These are phyloP conservation scores for Fregata magnificens DNA, from an alignment of 2,113 vertebrate genomes.

Conservation along the genomic window DNA sequence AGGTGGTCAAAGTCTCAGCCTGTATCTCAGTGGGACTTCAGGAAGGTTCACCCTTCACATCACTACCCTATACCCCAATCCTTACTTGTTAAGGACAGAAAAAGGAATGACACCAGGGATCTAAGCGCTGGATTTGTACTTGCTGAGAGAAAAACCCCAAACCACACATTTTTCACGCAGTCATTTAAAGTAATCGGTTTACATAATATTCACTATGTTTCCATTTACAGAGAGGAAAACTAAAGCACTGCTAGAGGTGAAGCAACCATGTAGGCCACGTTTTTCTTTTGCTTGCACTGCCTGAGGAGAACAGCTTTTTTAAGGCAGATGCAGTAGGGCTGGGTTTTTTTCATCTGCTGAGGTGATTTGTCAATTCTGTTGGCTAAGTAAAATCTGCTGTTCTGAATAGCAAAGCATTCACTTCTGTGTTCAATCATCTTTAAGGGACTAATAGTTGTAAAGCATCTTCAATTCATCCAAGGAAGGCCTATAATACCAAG, in stretches of 20 bases:
- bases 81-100: background rate
- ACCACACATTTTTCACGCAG: background rate
- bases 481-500: constrained; percentile 12
- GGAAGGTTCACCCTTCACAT: background rate
- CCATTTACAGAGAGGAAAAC: background rate
- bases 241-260: background rate
- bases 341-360: background rate
- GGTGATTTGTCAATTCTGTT: background rate
- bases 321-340: background rate
- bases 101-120: background rate
- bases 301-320: background rate
- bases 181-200: background rate
- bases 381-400: background rate
- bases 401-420: background rate
- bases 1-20: background rate
- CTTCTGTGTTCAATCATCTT: background rate
- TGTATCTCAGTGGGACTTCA: background rate
- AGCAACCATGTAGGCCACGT: fast-evolving
- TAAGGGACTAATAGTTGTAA: background rate
- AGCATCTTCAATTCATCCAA: background rate
- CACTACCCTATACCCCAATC: background rate
- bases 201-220: background rate
- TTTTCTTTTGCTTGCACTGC: background rate
- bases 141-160: background rate
- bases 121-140: background rate